phyloP scores from a whole-genome alignment of 2,888 invertebrate species.

The Pyrocoelia pectoralis region DNA sequence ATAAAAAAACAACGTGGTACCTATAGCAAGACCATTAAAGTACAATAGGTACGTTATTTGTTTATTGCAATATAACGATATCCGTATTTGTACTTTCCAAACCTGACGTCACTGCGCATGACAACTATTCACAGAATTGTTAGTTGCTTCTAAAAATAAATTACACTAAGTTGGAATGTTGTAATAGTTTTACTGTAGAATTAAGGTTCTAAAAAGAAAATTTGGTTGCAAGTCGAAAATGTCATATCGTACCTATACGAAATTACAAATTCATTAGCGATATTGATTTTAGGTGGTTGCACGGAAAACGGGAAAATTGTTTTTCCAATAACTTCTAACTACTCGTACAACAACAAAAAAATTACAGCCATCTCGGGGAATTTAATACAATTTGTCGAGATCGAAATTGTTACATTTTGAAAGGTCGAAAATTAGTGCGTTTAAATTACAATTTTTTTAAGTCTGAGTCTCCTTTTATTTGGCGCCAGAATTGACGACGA shows the following conservation, averaged over 20 bases:
- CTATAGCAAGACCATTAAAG: neutral
- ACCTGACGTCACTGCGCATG: conserved; percentile 40
- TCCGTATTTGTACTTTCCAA: conserved; percentile 40
- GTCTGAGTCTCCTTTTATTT: conserved; percentile 37
- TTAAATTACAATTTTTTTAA: conserved; percentile 33
- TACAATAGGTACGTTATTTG: conserved; percentile 2
- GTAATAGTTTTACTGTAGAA: conserved; percentile 21
- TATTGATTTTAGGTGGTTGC: conserved; percentile 28
- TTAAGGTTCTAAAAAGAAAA: neutral
- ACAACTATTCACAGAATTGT: conserved; percentile 39
- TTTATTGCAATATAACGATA: conserved; percentile 26
- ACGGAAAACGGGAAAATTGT: conserved; percentile 16
- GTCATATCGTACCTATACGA: conserved; percentile 3
- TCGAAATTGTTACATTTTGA: neutral
- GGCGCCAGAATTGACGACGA: conserved; percentile 44
- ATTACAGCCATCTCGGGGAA: too few relatives aligned
- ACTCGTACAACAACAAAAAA: neutral
- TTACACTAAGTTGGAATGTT: conserved; percentile 29
- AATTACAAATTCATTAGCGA: conserved; percentile 33
- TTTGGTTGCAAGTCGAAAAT: neutral
- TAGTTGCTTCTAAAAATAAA: conserved; percentile 36
- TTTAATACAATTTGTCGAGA: too few relatives aligned
- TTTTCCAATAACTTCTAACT: conserved; percentile 3
- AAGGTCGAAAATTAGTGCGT: too few relatives aligned
- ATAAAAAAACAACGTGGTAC: too few relatives aligned